A percentile compares a stretch with the other conserved stretches of the same genome.
Evolutionary conservation across 2,888 invertebrate species (phyloP).

Genomic region (Ctena decussata): DNA sequence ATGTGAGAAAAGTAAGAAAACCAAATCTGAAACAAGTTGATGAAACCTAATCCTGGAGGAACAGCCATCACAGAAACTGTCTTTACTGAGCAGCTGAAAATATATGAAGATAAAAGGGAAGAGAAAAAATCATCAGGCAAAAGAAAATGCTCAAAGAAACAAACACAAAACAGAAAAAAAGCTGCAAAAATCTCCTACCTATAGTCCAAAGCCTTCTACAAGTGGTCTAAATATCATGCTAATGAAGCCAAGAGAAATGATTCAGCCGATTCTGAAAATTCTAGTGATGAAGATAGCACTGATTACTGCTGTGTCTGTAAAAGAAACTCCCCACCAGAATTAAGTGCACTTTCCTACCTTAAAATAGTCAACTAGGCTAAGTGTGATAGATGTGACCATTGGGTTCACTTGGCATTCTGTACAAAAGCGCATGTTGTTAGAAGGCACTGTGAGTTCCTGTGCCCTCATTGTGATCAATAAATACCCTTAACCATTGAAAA

Average conservation of each 20-base stretch:
- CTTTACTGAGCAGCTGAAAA: too few species aligned
- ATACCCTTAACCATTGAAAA: too few species aligned
- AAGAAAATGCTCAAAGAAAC: not conserved
- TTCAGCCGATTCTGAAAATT: too few species aligned
- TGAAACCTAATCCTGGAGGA: not conserved
- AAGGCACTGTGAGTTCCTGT: not conserved
- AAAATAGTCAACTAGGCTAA: not conserved
- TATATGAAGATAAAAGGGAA: not conserved
- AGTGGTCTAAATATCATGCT: not conserved
- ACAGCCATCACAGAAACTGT: too few species aligned
- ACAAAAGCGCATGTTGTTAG: not conserved
- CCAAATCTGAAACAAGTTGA: not conserved
- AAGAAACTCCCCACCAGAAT: not conserved
- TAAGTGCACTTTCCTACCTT: not conserved
- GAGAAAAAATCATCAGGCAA: too few species aligned
- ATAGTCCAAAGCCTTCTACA: not conserved
- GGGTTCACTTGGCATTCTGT: not conserved
- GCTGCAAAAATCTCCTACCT: not conserved
- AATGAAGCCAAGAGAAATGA: not conserved
- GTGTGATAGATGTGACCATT: constrained; percentile 8
- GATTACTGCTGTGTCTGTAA: constrained; percentile 3
- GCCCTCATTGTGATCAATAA: constrained; percentile 15
- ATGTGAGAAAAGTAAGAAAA: not conserved
- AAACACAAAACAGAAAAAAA: not conserved
- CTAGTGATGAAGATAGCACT: not conserved